Percentiles rank a stretch among this genome's conserved stretches.
These are phyloP conservation scores for Galerucella nymphaeae DNA, from an alignment of 2,888 invertebrate genomes.

Conservation along the genomic window DNA sequence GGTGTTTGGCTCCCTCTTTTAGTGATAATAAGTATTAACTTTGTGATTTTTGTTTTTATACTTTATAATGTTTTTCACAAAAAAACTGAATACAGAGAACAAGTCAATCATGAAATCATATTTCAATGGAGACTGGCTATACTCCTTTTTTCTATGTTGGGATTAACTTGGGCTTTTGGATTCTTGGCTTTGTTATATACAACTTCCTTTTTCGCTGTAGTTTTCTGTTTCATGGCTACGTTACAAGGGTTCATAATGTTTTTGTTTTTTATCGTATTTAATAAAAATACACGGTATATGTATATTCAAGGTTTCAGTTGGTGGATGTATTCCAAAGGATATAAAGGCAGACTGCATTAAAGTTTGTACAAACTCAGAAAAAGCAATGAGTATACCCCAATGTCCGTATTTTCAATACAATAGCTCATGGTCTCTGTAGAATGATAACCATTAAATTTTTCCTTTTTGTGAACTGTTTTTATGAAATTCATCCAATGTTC, in stretches of 20 bases:
- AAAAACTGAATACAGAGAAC: slow-evolving; percentile 54
- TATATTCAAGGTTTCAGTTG: slow-evolving; percentile 56
- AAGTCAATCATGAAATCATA: slow-evolving; percentile 53
- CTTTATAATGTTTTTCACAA: slow-evolving; percentile 67
- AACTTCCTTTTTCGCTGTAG: slow-evolving; percentile 60
- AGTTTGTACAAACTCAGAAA: too few relatives aligned
- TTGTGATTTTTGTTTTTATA: slow-evolving; percentile 70
- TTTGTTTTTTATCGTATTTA: slow-evolving; percentile 71
- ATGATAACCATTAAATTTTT: too few relatives aligned
- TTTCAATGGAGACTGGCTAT: slow-evolving; percentile 71
- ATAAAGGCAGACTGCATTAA: slow-evolving; percentile 29
- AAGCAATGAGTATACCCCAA: too few relatives aligned
- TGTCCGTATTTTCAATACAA: too few relatives aligned
- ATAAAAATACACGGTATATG: slow-evolving; percentile 69
- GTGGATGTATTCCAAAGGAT: slow-evolving; percentile 51
- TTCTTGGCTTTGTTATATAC: slow-evolving; percentile 64
- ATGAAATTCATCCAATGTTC: too few relatives aligned
- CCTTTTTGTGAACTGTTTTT: too few relatives aligned
- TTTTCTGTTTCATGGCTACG: slow-evolving; percentile 69
- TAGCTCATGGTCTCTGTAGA: too few relatives aligned
- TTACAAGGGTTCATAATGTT: slow-evolving; percentile 73
- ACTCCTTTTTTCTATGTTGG: slow-evolving; percentile 71
- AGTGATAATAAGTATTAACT: slow-evolving; percentile 68
- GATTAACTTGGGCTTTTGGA: slow-evolving; percentile 72
- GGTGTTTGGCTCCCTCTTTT: slow-evolving; percentile 70